These are phyloP conservation scores for Eueides isabella DNA, from an alignment of 1,140 invertebrate species.

Conservation along the genomic window DNA sequence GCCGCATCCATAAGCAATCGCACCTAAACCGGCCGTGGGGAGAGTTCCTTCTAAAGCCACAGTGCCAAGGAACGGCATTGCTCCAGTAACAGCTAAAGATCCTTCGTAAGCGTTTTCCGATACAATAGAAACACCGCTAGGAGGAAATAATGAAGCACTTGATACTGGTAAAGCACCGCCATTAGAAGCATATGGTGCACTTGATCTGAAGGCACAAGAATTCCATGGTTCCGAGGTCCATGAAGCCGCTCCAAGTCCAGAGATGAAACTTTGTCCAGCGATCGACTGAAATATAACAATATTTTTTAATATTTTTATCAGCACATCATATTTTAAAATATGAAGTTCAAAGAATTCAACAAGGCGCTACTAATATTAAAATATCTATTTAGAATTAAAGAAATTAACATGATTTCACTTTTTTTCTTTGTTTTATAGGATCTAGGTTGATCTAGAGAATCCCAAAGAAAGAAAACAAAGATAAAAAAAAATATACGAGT, in stretches of 20 bases:
- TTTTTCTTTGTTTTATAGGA: too few relatives aligned
- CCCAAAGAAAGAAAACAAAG: too few relatives aligned
- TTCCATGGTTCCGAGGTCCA: neutral
- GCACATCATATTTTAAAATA: too few relatives aligned
- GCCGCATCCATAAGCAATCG: slow-evolving; percentile 50
- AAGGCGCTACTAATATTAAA: too few relatives aligned
- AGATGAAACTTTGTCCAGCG: slow-evolving; percentile 29
- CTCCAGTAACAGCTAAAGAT: slow-evolving; percentile 42
- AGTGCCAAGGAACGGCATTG: slow-evolving; percentile 50
- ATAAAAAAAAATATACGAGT: too few relatives aligned
- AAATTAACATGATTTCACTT: too few relatives aligned
- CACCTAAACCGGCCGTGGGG: slow-evolving; percentile 49
- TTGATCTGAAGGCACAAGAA: neutral
- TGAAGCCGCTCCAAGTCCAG: slow-evolving; percentile 1
- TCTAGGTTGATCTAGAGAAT: too few relatives aligned
- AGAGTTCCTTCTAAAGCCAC: slow-evolving; percentile 49
- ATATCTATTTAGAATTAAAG: too few relatives aligned
- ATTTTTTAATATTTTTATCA: neutral
- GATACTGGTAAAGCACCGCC: slow-evolving; percentile 46
- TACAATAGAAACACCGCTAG: slow-evolving; percentile 47
- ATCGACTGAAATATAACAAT: slow-evolving; percentile 31
- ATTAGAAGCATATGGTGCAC: slow-evolving; percentile 35
- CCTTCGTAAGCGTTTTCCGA: slow-evolving; percentile 54
- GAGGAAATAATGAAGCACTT: slow-evolving; percentile 50
- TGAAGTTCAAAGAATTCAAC: too few relatives aligned